phyloP scores from a whole-genome alignment of 2,113 vertebrate genomes.

The Bucco capensis region DNA sequence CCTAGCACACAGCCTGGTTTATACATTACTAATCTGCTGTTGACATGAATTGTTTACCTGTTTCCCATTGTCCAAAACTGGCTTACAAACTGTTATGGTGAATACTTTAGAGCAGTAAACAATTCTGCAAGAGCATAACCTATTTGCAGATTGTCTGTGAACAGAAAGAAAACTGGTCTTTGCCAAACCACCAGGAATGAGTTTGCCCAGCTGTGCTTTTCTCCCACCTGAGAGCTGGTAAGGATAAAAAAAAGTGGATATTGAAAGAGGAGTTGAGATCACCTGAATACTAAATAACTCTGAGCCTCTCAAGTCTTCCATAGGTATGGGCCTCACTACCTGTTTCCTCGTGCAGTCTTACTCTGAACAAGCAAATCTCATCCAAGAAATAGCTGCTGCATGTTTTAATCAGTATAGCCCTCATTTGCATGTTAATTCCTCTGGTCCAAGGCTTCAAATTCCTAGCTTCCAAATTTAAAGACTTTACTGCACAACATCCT shows the following conservation, averaged over 20 bases:
- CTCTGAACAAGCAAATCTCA: background rate
- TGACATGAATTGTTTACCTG: background rate
- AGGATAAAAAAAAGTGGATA: background rate
- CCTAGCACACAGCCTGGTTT: background rate
- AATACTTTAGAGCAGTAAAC: constrained; percentile 32
- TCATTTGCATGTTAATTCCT: background rate
- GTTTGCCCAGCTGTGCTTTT: background rate
- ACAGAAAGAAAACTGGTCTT: background rate
- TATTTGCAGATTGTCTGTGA: background rate
- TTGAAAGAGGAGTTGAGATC: background rate
- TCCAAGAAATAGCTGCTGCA: background rate
- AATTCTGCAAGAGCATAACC: background rate
- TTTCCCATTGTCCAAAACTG: background rate
- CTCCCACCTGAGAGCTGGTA: background rate
- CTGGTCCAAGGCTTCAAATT: background rate
- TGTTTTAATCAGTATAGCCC: background rate
- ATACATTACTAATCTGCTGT: constrained; percentile 15
- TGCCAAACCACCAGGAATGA: background rate
- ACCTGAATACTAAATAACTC: background rate
- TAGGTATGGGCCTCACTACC: background rate
- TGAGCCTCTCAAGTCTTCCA: background rate
- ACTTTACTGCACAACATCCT: background rate
- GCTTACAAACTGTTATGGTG: background rate
- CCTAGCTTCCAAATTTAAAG: background rate
- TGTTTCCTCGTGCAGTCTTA: background rate